Evolutionary conservation across 2,888 invertebrate genomes (phyloP).

Genomic region (Oligia strigilis): DNA sequence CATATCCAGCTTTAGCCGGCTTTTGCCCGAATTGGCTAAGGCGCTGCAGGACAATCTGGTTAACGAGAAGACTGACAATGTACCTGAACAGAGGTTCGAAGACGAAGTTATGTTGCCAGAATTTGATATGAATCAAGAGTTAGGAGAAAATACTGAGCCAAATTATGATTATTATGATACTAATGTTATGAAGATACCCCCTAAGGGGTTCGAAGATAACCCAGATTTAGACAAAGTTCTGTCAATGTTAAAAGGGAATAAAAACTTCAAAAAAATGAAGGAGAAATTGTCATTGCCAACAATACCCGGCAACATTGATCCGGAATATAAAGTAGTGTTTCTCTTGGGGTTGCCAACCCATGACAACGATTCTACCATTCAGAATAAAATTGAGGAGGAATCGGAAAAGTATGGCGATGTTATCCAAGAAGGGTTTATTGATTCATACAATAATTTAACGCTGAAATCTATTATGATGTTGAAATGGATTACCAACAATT

Average conservation of each 20-base stretch:
- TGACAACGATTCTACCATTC: slow-evolving; percentile 89
- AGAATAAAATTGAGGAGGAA: slow-evolving; percentile 92
- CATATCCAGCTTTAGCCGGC: slow-evolving; percentile 76
- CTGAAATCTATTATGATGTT: slow-evolving; percentile 96
- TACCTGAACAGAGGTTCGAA: slow-evolving; percentile 80
- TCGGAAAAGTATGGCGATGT: slow-evolving; percentile 93
- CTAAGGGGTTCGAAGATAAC: slow-evolving; percentile 80
- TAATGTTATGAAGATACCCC: slow-evolving; percentile 88
- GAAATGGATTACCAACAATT: slow-evolving; percentile 94
- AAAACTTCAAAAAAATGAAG: slow-evolving; percentile 71
- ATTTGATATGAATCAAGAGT: slow-evolving; percentile 85
- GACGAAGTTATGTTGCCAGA: slow-evolving; percentile 82
- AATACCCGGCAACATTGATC: slow-evolving; percentile 64
- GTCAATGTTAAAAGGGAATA: slow-evolving; percentile 74
- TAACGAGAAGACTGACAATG: slow-evolving; percentile 74
- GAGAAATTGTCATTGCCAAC: slow-evolving; percentile 52
- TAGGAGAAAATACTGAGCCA: slow-evolving; percentile 76
- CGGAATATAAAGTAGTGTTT: slow-evolving; percentile 84
- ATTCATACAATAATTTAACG: slow-evolving; percentile 96
- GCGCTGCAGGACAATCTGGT: slow-evolving; percentile 78
- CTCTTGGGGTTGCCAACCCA: slow-evolving; percentile 92
- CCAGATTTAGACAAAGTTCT: slow-evolving; percentile 79
- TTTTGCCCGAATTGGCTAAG: slow-evolving; percentile 83
- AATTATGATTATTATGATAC: slow-evolving; percentile 81
- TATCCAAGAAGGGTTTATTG: slow-evolving; percentile 95